phyloP scores from a whole-genome alignment of 2,888 invertebrate species.

The Cabera pusaria region DNA sequence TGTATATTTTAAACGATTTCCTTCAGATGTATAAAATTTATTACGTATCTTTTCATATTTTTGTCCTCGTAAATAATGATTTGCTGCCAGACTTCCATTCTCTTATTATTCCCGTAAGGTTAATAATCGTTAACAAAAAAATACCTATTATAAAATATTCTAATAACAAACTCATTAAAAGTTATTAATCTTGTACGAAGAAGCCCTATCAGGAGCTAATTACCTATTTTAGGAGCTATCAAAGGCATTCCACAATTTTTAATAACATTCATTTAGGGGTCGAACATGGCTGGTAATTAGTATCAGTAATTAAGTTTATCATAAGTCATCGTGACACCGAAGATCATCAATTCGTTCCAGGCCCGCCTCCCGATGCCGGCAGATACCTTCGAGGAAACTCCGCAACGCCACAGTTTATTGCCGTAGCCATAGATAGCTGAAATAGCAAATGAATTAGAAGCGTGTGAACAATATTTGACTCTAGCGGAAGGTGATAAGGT shows the following conservation, averaged over 20 bases:
- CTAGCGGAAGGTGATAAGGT: neutral
- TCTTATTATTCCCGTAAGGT: too few relatives aligned
- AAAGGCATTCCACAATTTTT: neutral
- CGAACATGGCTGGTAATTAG: conserved; percentile 3
- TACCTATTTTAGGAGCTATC: conserved; percentile 1
- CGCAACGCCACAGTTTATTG: neutral
- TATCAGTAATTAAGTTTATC: conserved; percentile 8
- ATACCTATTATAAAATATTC: too few relatives aligned
- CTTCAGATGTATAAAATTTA: too few relatives aligned
- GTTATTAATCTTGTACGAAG: too few relatives aligned
- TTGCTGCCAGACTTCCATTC: too few relatives aligned
- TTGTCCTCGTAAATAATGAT: too few relatives aligned
- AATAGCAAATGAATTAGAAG: neutral
- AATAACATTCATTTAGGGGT: neutral
- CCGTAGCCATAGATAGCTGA: neutral
- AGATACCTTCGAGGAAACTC: conserved; percentile 3
- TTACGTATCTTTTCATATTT: too few relatives aligned
- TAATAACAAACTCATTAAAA: too few relatives aligned
- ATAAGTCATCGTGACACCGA: conserved; percentile 18
- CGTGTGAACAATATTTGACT: neutral
- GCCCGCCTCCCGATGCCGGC: conserved; percentile 18
- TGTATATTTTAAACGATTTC: too few relatives aligned
- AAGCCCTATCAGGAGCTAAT: neutral
- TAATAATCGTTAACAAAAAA: too few relatives aligned
- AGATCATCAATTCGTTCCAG: conserved; percentile 28